These are phyloP conservation scores for Rhogogaster chlorosoma DNA, from an alignment of 2,888 invertebrate genomes.

Conservation along the genomic window DNA sequence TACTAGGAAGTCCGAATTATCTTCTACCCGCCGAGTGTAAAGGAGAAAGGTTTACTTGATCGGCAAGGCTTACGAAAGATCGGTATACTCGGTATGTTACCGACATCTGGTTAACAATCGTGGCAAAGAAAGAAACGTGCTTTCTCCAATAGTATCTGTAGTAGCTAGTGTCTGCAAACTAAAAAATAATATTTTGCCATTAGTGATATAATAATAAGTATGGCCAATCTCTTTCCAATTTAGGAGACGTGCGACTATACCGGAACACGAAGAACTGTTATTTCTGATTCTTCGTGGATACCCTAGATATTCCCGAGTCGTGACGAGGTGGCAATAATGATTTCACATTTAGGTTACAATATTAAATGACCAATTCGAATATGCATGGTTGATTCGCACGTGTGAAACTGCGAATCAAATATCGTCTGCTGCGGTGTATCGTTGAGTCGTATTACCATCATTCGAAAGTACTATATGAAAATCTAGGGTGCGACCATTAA, in stretches of 20 bases:
- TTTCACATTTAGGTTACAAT: slow-evolving; percentile 19
- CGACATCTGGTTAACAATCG: slow-evolving; percentile 45
- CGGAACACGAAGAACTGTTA: slow-evolving; percentile 30
- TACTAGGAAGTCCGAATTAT: background rate
- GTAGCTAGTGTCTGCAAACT: background rate
- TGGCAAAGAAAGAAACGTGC: background rate
- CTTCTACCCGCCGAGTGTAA: slow-evolving; percentile 37
- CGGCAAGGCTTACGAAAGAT: slow-evolving; percentile 21
- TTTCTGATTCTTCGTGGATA: slow-evolving; percentile 32
- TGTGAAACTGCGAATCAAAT: background rate
- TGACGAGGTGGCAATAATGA: slow-evolving; percentile 21
- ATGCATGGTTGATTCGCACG: slow-evolving; percentile 28
- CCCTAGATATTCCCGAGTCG: slow-evolving; percentile 22
- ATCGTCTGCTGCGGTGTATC: background rate
- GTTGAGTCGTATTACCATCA: background rate
- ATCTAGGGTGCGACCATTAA: background rate
- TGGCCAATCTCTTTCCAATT: slow-evolving; percentile 18
- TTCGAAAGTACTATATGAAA: background rate
- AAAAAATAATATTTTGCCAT: background rate
- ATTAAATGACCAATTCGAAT: slow-evolving; percentile 14
- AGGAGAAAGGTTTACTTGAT: slow-evolving; percentile 42
- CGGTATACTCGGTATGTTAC: slow-evolving; percentile 34
- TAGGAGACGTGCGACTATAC: background rate
- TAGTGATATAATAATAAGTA: slow-evolving; percentile 12
- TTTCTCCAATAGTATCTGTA: background rate